Base-by-base conservation (phyloP, 2,113 vertebrate genomes). In the Acanthochromis polyacanthus region DNA sequence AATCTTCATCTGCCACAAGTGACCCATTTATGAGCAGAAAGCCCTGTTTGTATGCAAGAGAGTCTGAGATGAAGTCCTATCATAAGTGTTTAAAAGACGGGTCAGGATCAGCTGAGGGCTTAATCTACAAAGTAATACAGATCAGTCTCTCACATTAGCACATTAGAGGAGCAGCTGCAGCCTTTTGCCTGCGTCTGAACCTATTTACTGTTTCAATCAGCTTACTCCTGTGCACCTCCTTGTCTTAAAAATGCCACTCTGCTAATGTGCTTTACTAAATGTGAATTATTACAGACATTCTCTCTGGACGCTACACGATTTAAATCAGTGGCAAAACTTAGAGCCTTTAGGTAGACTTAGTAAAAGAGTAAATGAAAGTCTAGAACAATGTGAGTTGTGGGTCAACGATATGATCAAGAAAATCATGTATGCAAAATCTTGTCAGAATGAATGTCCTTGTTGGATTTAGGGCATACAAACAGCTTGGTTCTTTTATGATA, bases 1-100 rank as follows among this genome's bases (percentile, higher is more conserved):
- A 96, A 96, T 96, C 96, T 95, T 95, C 55, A 87, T 93, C 91
- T 85, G 82, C 81, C 50, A 87, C 93, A 94, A 93, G 82, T 96
- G 96, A 97, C 96, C 96, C 93, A 96, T 91, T 94, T 94, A 84
- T 80, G 75, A 60, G 71, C 52, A 60, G 60, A 84, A 82, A 74
- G 73, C 81, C 86, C 67, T 89, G 79, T 83, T 86, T 87, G 75
- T 79, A 70, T 69, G 79, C 66, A 43, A 15, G 17, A 75, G 68
- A 74, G 80, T 78, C 78, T 56, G 66, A 89, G 81, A 89, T 71
- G 71, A 82, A 72, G 76, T 74, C 88, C 76, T 71, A 82, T 83
- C 83, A 88, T 89, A 78, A 90, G 68, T 66, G 76, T 80, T 67
- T 84, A 71, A 75, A 78, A 76, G 88, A 84, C 71, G 36, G 76